A percentile compares a stretch with the other conserved stretches of the same genome.
Conservation (phyloP, 2,113 vertebrate species). For the Beaufortia kweichowensis region DNA sequence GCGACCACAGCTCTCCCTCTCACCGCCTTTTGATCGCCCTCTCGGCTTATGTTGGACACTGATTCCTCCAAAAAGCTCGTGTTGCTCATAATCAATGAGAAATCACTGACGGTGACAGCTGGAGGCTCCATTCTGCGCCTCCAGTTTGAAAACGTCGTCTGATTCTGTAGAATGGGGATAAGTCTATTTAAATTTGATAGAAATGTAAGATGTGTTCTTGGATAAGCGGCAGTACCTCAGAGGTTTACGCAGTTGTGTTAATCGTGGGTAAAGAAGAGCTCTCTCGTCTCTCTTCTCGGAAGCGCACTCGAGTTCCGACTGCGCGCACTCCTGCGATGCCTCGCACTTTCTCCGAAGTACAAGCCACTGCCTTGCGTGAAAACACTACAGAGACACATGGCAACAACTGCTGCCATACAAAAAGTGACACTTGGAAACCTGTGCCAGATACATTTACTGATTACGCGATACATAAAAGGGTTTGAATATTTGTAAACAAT, state of each 20-base stretch:
- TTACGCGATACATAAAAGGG: too few species aligned
- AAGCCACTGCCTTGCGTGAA: not conserved
- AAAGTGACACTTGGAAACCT: not conserved
- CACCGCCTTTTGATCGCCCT: conserved; percentile 54
- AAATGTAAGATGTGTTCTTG: not conserved
- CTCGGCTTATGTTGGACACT: conserved; percentile 65
- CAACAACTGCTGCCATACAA: not conserved
- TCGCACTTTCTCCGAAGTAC: not conserved
- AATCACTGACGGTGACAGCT: conserved; percentile 63
- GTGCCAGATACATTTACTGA: too few species aligned
- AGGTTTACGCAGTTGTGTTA: not conserved
- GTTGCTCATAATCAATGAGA: conserved; percentile 68
- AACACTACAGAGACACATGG: not conserved
- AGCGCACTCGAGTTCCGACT: conserved; percentile 15
- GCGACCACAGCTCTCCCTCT: conserved; percentile 75
- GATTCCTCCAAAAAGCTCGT: conserved; percentile 59
- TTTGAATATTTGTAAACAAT: too few species aligned
- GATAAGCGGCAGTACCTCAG: not conserved
- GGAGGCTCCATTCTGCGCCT: conserved; percentile 71
- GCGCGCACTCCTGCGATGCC: not conserved
- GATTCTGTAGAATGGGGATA: not conserved
- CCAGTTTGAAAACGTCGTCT: conserved; percentile 1
- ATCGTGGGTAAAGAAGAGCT: not conserved
- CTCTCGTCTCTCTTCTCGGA: not conserved
- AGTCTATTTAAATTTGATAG: not conserved